Evolutionary conservation across 2,113 vertebrate species (phyloP).

Genomic region (Callospermophilus lateralis): DNA sequence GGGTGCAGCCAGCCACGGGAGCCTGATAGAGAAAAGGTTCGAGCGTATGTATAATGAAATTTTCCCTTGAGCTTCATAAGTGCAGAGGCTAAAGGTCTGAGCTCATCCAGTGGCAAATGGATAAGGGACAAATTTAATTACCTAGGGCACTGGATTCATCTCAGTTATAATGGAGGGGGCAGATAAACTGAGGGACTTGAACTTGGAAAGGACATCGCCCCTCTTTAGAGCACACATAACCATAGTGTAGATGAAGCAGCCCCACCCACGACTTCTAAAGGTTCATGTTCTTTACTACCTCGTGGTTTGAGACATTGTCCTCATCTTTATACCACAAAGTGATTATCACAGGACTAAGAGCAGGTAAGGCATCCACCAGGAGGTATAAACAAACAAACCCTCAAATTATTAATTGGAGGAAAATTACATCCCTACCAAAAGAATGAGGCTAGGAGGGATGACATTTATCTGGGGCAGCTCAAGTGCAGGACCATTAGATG

Average conservation of each 20-base stretch:
- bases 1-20: constrained; percentile 46
- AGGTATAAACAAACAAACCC: background rate
- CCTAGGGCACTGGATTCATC: constrained; percentile 44
- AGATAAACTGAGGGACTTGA: background rate
- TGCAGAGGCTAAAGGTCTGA: constrained; percentile 76
- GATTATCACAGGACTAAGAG: background rate
- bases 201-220: background rate
- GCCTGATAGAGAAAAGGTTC: constrained; percentile 47
- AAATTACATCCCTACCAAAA: background rate
- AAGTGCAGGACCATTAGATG: background rate
- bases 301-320: background rate
- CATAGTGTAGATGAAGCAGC: background rate
- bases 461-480: background rate
- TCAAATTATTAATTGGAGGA: background rate
- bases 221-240: background rate
- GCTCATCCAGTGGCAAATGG: constrained; percentile 64
- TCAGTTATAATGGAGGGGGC: background rate
- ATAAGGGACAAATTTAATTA: constrained; percentile 79
- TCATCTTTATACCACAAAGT: constrained; percentile 24
- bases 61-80: constrained; percentile 78
- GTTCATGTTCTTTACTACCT: background rate
- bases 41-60: constrained; percentile 67
- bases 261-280: background rate
- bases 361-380: background rate
- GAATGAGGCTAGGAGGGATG: background rate